These are phyloP conservation scores for Digitonthophagus gazella DNA, from an alignment of 2,888 invertebrate genomes.

Conservation along the genomic window DNA sequence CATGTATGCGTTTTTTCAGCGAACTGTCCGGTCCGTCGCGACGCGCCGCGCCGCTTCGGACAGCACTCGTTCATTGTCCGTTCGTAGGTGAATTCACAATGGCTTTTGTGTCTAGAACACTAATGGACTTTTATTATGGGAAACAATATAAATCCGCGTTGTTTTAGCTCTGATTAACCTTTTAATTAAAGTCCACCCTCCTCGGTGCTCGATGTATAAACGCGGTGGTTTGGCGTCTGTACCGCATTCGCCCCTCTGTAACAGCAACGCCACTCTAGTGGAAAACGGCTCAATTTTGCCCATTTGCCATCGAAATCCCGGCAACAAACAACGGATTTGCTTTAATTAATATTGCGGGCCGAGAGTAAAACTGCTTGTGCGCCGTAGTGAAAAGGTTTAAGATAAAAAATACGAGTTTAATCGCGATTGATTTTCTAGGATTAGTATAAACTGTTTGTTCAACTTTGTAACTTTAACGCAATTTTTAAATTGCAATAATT, in stretches of 20 bases:
- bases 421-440: background rate
- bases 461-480: too few relatives aligned
- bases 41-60: background rate
- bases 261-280: constrained; percentile 14
- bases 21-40: background rate
- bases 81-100: background rate
- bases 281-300: constrained; percentile 30
- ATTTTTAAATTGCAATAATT: too few relatives aligned
- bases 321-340: constrained; percentile 30
- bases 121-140: constrained; percentile 26
- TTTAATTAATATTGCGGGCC: constrained; percentile 28
- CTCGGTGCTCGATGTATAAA: constrained; percentile 23
- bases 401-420: background rate
- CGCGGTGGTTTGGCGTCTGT: constrained; percentile 18
- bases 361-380: constrained; percentile 1
- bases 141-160: constrained; percentile 27
- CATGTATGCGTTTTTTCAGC: background rate
- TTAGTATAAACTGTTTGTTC: background rate
- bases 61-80: background rate
- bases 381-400: background rate
- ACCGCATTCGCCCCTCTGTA: background rate
- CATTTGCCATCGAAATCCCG: constrained; percentile 28
- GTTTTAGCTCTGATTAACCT: constrained; percentile 32
- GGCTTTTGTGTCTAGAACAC: constrained; percentile 22
- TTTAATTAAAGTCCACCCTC: constrained; percentile 29